A percentile compares a stretch with the other conserved stretches of the same genome.
Evolutionary conservation across 2,888 invertebrate species (phyloP).

Genomic region (Pterostichus madidus): DNA sequence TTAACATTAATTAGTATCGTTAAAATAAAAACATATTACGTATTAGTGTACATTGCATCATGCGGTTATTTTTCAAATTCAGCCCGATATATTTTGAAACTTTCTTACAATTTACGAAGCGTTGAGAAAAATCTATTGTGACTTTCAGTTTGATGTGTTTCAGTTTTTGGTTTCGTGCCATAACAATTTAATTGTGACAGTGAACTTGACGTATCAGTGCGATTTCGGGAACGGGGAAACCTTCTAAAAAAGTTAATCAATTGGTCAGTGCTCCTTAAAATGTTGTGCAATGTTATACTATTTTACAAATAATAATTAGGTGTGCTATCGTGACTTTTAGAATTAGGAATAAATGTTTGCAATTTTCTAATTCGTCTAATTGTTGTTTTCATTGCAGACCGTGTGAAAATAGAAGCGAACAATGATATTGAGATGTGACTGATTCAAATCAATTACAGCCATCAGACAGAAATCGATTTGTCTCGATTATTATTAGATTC

Average conservation of each 20-base stretch:
- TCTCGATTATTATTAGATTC: conserved; percentile 45
- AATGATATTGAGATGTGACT: background rate
- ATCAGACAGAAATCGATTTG: conserved; percentile 24
- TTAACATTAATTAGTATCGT: conserved; percentile 20
- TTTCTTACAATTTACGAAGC: conserved; percentile 51
- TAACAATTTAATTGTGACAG: conserved; percentile 44
- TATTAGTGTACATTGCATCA: conserved; percentile 17
- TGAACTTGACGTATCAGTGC: conserved; percentile 40
- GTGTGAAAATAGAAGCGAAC: background rate
- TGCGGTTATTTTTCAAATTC: background rate
- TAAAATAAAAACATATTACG: background rate
- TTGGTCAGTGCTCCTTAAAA: background rate
- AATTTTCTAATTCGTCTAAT: too few species aligned
- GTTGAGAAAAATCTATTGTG: conserved; percentile 32
- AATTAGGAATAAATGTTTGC: too few species aligned
- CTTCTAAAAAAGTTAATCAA: conserved; percentile 20
- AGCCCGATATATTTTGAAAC: background rate
- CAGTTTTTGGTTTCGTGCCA: conserved; percentile 35
- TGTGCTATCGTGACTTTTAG: too few species aligned
- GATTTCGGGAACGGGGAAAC: conserved; percentile 31
- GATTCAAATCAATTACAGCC: background rate
- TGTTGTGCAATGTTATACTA: background rate
- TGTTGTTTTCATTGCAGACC: background rate
- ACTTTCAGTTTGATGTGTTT: background rate
- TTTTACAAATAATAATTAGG: background rate